Evolutionary conservation across 2,888 invertebrate genomes (phyloP).

Genomic region (Microplitis manilae): DNA sequence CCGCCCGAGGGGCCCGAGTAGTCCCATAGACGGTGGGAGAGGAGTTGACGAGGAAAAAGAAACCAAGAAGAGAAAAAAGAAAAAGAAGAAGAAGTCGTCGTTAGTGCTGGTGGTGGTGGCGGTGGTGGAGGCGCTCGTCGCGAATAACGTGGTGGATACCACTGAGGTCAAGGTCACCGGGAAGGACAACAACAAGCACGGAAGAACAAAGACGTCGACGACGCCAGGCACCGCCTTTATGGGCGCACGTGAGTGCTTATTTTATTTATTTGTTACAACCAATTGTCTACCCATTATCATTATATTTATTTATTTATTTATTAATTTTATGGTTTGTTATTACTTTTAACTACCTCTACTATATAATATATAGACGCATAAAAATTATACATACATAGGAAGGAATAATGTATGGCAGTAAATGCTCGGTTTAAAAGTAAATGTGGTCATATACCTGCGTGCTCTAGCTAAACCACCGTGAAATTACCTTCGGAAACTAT

Average conservation of each 20-base stretch:
- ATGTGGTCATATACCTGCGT: background rate
- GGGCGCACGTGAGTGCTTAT: constrained; percentile 64
- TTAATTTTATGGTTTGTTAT: background rate
- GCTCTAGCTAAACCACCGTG: background rate
- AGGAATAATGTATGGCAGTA: background rate
- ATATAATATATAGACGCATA: background rate
- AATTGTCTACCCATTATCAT: too few species aligned
- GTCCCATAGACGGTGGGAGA: constrained; percentile 33
- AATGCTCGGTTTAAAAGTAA: background rate
- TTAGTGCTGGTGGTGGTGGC: constrained; percentile 39
- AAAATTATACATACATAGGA: background rate
- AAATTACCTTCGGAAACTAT: background rate
- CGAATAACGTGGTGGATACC: constrained; percentile 44
- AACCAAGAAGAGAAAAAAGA: constrained; percentile 37
- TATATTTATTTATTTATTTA: background rate
- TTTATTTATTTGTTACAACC: background rate
- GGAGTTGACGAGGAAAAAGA: constrained; percentile 34
- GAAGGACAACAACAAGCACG: constrained; percentile 45
- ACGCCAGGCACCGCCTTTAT: constrained; percentile 64
- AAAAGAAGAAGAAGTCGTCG: constrained; percentile 45
- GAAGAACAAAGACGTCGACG: constrained; percentile 45
- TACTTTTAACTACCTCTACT: background rate
- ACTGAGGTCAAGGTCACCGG: constrained; percentile 55
- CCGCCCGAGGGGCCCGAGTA: constrained; percentile 54
- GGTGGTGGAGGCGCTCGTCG: constrained; percentile 44